phyloP scores from a whole-genome alignment of 2,888 invertebrate species.

The Phengaris alcon region DNA sequence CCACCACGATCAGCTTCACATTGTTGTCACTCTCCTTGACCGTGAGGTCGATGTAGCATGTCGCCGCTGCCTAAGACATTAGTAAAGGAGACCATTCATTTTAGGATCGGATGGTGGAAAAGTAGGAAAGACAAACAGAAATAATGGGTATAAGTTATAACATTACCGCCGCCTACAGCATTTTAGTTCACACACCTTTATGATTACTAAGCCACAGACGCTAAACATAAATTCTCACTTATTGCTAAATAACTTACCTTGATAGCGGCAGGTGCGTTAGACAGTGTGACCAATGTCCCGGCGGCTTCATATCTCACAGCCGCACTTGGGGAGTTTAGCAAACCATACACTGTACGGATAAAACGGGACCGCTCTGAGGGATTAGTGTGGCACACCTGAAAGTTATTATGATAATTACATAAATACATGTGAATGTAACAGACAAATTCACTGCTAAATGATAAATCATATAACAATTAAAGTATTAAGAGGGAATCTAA shows the following conservation, averaged over 20 bases:
- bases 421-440: too few species aligned
- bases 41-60: constrained; percentile 98
- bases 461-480: too few species aligned
- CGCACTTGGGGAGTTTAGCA: constrained; percentile 95
- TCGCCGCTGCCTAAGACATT: constrained; percentile 88
- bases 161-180: too few species aligned
- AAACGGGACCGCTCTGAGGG: constrained; percentile 97
- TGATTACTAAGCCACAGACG: too few species aligned
- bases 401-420: too few species aligned
- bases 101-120: background rate
- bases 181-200: too few species aligned
- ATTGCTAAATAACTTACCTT: constrained; percentile 74
- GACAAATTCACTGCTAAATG: too few species aligned
- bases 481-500: too few species aligned
- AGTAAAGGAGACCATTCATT: background rate
- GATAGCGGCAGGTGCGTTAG: constrained; percentile 98
- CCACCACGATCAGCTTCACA: constrained; percentile 98
- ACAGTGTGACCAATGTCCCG: constrained; percentile 97
- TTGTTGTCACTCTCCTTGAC: constrained; percentile 99
- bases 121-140: background rate
- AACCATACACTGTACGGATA: constrained; percentile 98
- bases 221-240: too few species aligned
- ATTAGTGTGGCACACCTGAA: constrained; percentile 95
- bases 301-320: constrained; percentile 99
- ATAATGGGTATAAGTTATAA: background rate